A percentile compares a stretch with the other conserved stretches of the same genome.
phyloP scores from a whole-genome alignment of 2,797 vertebrate genomes.

The Sebastes alutus region DNA sequence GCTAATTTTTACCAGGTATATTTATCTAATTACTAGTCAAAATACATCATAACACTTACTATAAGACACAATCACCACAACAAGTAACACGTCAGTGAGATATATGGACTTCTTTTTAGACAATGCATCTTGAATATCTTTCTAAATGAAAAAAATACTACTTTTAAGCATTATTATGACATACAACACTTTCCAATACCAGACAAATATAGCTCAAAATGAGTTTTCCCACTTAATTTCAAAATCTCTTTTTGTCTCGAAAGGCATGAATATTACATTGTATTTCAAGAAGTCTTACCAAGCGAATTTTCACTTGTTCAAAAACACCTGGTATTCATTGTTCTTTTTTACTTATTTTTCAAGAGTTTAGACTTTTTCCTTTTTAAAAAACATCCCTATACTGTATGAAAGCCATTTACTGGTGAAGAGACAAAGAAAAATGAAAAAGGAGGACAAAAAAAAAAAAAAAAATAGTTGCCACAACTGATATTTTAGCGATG shows the following conservation, averaged over 20 bases:
- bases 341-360: background rate
- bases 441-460: background rate
- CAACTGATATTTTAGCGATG: background rate
- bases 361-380: background rate
- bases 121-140: no score
- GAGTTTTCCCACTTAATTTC: no score
- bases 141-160: no score
- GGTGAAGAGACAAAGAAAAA: background rate
- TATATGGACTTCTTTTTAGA: rapidly evolving
- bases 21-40: background rate
- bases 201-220: no score
- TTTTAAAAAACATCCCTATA: background rate
- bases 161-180: no score
- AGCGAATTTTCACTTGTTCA: background rate
- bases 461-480: background rate
- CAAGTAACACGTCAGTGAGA: no score
- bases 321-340: background rate
- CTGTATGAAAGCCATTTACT: background rate
- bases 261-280: background rate
- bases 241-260: no score
- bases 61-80: no score
- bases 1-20: rapidly evolving
- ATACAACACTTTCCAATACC: no score
- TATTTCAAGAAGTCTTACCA: background rate
- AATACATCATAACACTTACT: no score